These are phyloP conservation scores for Ceratoteleas bidentatus DNA, from an alignment of 1,140 invertebrate species.

Conservation along the genomic window DNA sequence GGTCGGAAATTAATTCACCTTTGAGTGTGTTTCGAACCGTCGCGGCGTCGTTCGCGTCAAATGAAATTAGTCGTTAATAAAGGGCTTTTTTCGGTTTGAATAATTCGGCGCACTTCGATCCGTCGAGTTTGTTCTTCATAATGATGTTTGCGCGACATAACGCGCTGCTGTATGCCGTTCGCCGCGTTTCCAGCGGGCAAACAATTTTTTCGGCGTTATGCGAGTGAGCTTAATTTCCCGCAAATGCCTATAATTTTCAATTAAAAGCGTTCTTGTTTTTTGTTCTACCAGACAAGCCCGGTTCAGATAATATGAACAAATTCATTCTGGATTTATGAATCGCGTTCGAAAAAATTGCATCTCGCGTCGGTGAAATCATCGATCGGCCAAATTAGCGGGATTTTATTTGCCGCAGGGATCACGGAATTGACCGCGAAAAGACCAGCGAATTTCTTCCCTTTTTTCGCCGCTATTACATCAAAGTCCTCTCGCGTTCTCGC, in stretches of 20 bases:
- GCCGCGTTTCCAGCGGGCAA: constrained; percentile 3
- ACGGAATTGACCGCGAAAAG: constrained; percentile 32
- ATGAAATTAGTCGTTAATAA: constrained; percentile 6
- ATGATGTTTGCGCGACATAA: constrained; percentile 25
- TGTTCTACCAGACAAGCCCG: neutral
- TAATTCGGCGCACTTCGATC: constrained; percentile 10
- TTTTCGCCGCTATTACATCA: constrained; percentile 35
- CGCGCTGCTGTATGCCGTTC: neutral
- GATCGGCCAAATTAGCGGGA: neutral
- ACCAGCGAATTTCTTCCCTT: constrained; percentile 1
- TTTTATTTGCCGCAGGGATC: constrained; percentile 20
- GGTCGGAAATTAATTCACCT: neutral
- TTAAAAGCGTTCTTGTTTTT: constrained; percentile 11
- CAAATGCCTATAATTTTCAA: constrained; percentile 24
- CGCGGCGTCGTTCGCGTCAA: neutral
- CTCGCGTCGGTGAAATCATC: neutral
- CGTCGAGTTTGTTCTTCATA: constrained; percentile 13
- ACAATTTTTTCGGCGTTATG: constrained; percentile 19
- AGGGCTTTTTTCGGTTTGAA: constrained; percentile 10
- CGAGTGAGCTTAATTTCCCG: constrained; percentile 10
- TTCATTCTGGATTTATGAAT: too few relatives aligned
- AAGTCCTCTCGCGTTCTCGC: constrained; percentile 28
- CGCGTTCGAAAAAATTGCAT: too few relatives aligned
- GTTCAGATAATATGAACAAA: too few relatives aligned
- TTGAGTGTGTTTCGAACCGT: neutral